These are phyloP conservation scores for Heliangelus exortis DNA, from an alignment of 2,797 vertebrate species.

Conservation along the genomic window DNA sequence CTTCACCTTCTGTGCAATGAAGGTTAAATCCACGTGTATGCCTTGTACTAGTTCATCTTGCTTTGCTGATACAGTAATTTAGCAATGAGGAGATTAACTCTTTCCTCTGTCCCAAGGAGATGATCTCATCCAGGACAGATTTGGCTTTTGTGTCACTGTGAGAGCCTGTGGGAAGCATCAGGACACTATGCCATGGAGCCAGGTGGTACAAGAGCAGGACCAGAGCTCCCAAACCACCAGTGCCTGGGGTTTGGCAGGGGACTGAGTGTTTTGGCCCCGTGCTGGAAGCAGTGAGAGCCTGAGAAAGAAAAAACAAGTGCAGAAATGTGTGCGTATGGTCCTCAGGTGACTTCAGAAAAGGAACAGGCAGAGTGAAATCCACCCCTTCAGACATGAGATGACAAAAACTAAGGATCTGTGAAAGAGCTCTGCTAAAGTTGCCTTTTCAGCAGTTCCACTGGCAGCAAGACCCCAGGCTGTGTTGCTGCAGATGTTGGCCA, in stretches of 20 bases:
- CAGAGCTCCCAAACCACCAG: rapidly evolving
- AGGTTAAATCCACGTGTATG: neutral
- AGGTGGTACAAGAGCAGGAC: neutral
- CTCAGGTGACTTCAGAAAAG: neutral
- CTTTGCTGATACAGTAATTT: neutral
- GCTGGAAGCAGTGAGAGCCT: neutral
- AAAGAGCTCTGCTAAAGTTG: neutral
- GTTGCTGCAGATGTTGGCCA: neutral
- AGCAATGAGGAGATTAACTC: neutral
- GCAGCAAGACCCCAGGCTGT: neutral
- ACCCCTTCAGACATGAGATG: neutral
- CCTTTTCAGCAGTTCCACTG: neutral
- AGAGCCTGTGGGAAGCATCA: neutral
- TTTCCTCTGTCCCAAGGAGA: neutral
- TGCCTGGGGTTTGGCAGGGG: neutral
- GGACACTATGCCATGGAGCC: rapidly evolving
- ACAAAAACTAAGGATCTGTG: neutral
- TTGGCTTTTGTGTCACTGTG: neutral
- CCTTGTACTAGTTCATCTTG: neutral
- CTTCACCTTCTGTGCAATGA: neutral
- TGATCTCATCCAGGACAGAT: neutral
- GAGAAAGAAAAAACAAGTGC: neutral
- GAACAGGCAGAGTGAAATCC: neutral
- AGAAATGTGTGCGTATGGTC: neutral
- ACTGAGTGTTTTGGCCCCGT: neutral